Base-by-base conservation (phyloP, 2,888 invertebrate genomes). In the Pseudanteris insignis region DNA sequence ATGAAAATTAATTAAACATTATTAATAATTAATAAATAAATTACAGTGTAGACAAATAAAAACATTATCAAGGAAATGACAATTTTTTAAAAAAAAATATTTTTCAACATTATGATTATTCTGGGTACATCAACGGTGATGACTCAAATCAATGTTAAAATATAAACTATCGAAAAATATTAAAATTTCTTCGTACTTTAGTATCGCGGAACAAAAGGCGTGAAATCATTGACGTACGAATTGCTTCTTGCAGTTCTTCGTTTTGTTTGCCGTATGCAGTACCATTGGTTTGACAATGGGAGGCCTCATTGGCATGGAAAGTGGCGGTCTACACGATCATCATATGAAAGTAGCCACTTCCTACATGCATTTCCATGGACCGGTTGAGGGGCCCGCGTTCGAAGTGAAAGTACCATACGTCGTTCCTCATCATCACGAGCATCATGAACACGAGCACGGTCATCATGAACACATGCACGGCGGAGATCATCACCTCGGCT, bases 281-380 rank as follows among this genome's bases (percentile, higher is more conserved):
- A 41, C 50, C 50, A 24, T 54, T 30, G 50, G 50, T 34, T 46
- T 26, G 40, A 40, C 54, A 41, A 46, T 38, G 13, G 62, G 40
- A 40, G 64, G 54, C 34, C 28, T 47, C 29, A 48, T 61, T 37
- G 51, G 46, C 36, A 36, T 51, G 33, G 55, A 55, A 59, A 55
- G 46, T 46, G 54, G 41, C 28, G 40, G 43, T n/a, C 58, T 18
- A 28, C 55, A 53, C 29, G 58, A 66, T n/a, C 64, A 69, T 24
- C 71, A 70, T 47, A 54, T 63, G 13, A 68, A 74, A n/a, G 40
- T 70, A 14, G 78, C 77, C 8, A 78, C 63, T 47, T 78, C 78
- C 9, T 78, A 69, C 61, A 73, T 77, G 73, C 73, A 77, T 41
- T 79, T 79, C 55, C 74, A 78, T 40, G 79, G 79, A 3, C 78